phyloP scores from a whole-genome alignment of 2,797 vertebrate genomes.

The Okamejei kenojei region DNA sequence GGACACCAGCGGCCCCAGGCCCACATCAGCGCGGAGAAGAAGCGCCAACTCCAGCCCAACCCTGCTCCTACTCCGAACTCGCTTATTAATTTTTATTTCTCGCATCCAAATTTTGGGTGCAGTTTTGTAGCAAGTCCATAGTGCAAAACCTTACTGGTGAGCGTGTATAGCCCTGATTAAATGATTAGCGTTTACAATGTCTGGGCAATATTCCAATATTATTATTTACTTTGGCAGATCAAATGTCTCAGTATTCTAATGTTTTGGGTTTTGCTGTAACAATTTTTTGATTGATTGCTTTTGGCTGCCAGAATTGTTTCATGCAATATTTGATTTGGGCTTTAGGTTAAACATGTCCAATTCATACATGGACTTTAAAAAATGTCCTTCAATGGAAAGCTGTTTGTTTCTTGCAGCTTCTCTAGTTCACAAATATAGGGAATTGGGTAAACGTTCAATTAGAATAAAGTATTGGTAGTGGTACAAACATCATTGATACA shows the following conservation, averaged over 20 bases:
- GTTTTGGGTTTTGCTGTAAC: not conserved
- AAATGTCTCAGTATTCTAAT: not conserved
- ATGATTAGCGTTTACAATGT: not conserved
- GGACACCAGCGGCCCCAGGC: too few species aligned
- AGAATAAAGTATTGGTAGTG: not conserved
- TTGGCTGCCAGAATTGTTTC: not conserved
- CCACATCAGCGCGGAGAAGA: too few species aligned
- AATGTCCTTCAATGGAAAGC: not conserved
- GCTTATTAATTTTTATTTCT: not conserved
- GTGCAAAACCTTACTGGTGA: not conserved
- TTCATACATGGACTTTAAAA: not conserved
- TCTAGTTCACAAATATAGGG: not conserved
- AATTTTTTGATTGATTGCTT: constrained; percentile 30
- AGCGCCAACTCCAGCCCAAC: too few species aligned
- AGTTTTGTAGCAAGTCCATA: not conserved
- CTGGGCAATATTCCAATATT: not conserved
- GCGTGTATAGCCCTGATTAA: not conserved
- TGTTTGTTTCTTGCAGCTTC: not conserved
- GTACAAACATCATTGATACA: not conserved
- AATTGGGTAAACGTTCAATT: not conserved
- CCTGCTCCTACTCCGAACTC: too few species aligned
- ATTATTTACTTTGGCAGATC: not conserved
- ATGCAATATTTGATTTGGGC: not conserved
- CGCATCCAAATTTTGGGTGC: not conserved
- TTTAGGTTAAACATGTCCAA: not conserved